These are phyloP conservation scores for Candidula unifasciata DNA, from an alignment of 2,888 invertebrate species.

Conservation along the genomic window DNA sequence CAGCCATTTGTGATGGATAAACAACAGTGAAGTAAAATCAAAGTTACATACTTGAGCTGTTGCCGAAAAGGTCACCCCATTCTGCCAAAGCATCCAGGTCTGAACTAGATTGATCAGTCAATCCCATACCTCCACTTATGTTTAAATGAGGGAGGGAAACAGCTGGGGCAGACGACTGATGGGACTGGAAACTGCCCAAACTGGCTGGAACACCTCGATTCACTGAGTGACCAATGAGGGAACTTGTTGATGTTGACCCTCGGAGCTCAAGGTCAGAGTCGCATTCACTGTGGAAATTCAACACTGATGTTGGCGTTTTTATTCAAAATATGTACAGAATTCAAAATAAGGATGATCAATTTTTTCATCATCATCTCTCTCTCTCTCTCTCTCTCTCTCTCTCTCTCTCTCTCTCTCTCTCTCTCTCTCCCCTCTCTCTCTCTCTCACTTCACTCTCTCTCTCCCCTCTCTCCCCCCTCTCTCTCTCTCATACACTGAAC, in stretches of 20 bases:
- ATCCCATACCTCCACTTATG: constrained; percentile 30
- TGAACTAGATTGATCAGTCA: not conserved
- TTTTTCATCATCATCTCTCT: too few relatives aligned
- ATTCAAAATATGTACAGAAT: not conserved
- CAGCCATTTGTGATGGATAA: too few relatives aligned
- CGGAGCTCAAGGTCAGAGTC: constrained; percentile 75
- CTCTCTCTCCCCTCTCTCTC: too few relatives aligned
- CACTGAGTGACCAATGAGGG: constrained; percentile 69
- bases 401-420: too few relatives aligned
- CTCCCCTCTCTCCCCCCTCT: too few relatives aligned
- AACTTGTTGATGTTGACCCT: constrained; percentile 76
- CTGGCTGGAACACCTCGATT: not conserved
- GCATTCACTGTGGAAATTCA: constrained; percentile 70
- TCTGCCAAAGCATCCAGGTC: constrained; percentile 34
- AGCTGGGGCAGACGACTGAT: constrained; percentile 28
- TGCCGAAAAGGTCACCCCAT: constrained; percentile 40
- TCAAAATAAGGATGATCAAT: too few relatives aligned
- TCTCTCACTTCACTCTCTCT: too few relatives aligned
- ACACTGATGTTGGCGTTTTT: not conserved
- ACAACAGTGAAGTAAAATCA: not conserved
- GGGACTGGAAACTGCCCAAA: constrained; percentile 1
- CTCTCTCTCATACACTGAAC: too few relatives aligned
- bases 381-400: too few relatives aligned
- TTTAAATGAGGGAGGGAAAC: not conserved
- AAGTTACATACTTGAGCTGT: constrained; percentile 24